Base-by-base conservation (phyloP, 2,113 vertebrate species). In the Alouatta palliata region DNA sequence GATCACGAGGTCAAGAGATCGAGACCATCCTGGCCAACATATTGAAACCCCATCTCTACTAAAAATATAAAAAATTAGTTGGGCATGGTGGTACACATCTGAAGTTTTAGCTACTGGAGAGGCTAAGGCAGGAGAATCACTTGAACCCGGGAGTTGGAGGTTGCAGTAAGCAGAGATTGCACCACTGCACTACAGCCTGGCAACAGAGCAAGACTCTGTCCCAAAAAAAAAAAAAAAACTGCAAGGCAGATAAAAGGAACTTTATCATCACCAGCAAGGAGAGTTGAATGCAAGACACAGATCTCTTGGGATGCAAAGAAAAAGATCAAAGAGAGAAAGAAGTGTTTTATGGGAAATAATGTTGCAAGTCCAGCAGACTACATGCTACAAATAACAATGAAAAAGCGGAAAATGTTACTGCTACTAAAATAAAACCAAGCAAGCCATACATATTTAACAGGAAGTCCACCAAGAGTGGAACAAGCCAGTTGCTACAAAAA, bases 361-460 rank as follows among this genome's bases (percentile, higher is more conserved):
- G 80, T n/a, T 91, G 3, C 35, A 96, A 97, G 25, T 30, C 85
- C 84, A 80, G 45, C 13, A 80, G 68, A 98, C 92, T 35, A 87
- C 8, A 90, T 64, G 25, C 11, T 90, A 92, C 37, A 90, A 95
- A 97, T 94, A 75, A 96, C 37, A 96, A 82, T 21, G 71, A n/a
- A 93, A 97, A 97, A 90, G 88, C 92, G 95, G 75, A 64, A 96
- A 97, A 94, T 0, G 4, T 82, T 95, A 97, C 35, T 91, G 77
- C 68, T 97, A 77, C 13, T 87, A 90, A 97, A 94, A 96, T 87
- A 45, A 97, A 98, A 77, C n/a, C 95, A 97, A 96, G 10, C 52
- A 16, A 85, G 27, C 71, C 90, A 95, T 58, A 96, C 87, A 97
- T 90, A 96, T 94, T 97, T 97, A 97, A 98, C 0, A 4, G 66